phyloP scores from a whole-genome alignment of 2,888 invertebrate species.

The Microctonus hyperodae region DNA sequence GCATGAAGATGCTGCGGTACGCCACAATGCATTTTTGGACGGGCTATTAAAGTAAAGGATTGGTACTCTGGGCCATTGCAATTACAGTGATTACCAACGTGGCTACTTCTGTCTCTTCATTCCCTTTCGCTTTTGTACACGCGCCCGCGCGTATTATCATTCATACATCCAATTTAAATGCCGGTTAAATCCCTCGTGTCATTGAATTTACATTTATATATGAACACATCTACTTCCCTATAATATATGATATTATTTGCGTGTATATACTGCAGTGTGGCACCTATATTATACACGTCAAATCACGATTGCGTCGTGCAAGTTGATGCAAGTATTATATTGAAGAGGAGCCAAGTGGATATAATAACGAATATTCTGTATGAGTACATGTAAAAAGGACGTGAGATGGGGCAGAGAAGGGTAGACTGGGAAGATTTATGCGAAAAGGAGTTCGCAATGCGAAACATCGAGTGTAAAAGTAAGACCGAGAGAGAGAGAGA shows the following conservation, averaged over 20 bases:
- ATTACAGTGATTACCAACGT: constrained; percentile 57
- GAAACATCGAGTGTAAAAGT: not conserved
- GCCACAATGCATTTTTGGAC: constrained; percentile 50
- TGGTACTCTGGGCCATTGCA: constrained; percentile 51
- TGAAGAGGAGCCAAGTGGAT: not conserved
- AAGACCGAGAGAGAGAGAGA: constrained; percentile 20
- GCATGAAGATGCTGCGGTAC: constrained; percentile 29
- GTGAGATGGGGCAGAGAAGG: constrained; percentile 13
- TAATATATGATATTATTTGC: not conserved
- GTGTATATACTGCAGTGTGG: not conserved
- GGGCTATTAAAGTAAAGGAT: constrained; percentile 56
- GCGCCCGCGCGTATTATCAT: constrained; percentile 46
- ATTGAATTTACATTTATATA: not conserved
- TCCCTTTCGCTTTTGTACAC: not conserved
- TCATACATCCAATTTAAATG: constrained; percentile 58
- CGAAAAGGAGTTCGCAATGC: constrained; percentile 29
- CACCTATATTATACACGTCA: not conserved
- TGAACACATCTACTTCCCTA: not conserved
- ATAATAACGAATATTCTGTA: not conserved
- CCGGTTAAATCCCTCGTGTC: constrained; percentile 47
- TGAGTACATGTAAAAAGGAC: not conserved
- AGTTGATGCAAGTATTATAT: not conserved
- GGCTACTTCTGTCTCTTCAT: constrained; percentile 6
- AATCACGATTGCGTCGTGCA: not conserved
- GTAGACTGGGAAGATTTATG: constrained; percentile 30